Base-by-base conservation (phyloP, 2,113 vertebrate genomes). In the Pampusana beccarii region DNA sequence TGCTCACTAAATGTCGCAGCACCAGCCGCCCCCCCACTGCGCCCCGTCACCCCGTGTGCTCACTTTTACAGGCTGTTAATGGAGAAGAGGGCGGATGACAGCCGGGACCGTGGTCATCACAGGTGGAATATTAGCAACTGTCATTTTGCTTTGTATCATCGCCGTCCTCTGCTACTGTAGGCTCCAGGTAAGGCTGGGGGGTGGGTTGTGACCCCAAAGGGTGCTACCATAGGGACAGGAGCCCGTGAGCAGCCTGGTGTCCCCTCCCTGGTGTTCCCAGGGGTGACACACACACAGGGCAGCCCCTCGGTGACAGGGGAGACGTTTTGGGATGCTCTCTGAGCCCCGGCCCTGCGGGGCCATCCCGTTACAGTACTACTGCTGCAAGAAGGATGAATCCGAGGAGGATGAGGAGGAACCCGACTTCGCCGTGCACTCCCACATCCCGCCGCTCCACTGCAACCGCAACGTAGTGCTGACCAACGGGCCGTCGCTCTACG, bases 91-190 rank as follows among this genome's bases (percentile, higher is more conserved):
- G 99, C 99, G 99, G 98, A 99, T 99, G 99, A 99, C 99, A 99
- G 99, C 99, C 98, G 99, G 99, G 97, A 99, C 99, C 23, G 99
- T 99, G 98, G 99, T 99, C 97, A 99, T 99, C 99, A 99, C 99
- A 97, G 99, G 99, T 95, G 99, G 99, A 98, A 99, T 99, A 97
- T 99, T 99, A 98, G 99, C 99, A 44, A 99, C 99, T 81, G 98
- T 99, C 86, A 99, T 99, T 95, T 98, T 99, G 82, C 98, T 99
- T 34, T 99, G 99, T 95, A 99, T 99, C 97, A 99, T 99, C 13
- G 99, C 99, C 1, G 99, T 99, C 84, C 98, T 99, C 95, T 99
- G 99, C 98, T 99, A 99, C 98, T 99, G 99, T 97, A 98, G 99
- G 94, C 99, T 99, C 91, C 99, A 99, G 99, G 99, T 99, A 97